Evolutionary conservation across 2,888 invertebrate genomes (phyloP).

Genomic region (Carpatolechia fugitivella): DNA sequence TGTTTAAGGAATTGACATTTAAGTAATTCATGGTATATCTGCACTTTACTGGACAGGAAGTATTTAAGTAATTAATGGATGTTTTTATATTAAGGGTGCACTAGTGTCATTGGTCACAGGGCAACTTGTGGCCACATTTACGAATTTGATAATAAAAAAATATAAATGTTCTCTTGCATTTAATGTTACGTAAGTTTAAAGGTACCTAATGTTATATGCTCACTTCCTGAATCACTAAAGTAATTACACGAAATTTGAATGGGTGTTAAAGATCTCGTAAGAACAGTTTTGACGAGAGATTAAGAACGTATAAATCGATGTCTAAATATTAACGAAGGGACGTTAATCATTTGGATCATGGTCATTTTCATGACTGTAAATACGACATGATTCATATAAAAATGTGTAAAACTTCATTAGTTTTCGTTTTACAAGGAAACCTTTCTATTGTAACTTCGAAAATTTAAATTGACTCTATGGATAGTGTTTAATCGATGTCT

Average conservation of each 20-base stretch:
- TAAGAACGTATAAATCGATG: constrained; percentile 16
- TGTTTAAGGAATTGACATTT: constrained; percentile 45
- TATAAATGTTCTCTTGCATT: constrained; percentile 57
- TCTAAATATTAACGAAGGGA: constrained; percentile 25
- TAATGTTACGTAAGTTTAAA: constrained; percentile 58
- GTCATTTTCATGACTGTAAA: constrained; percentile 56
- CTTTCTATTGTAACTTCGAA: too few relatives aligned
- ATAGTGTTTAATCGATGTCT: too few relatives aligned
- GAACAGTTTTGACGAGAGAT: not conserved
- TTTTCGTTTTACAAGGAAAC: not conserved
- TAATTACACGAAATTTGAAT: constrained; percentile 26
- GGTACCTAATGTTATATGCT: constrained; percentile 44
- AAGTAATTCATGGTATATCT: constrained; percentile 57
- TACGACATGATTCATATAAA: constrained; percentile 36
- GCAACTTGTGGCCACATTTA: constrained; percentile 45
- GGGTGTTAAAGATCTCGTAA: not conserved
- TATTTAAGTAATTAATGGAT: constrained; percentile 60
- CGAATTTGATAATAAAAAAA: constrained; percentile 66
- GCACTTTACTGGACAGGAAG: constrained; percentile 66
- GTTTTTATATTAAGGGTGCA: constrained; percentile 69
- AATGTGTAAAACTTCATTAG: not conserved
- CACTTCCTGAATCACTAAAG: constrained; percentile 53
- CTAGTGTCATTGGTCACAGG: constrained; percentile 45
- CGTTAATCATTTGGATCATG: constrained; percentile 17
- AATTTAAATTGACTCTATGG: too few relatives aligned